These are phyloP conservation scores for Centropus bengalensis DNA, from an alignment of 2,113 vertebrate genomes.

Conservation along the genomic window DNA sequence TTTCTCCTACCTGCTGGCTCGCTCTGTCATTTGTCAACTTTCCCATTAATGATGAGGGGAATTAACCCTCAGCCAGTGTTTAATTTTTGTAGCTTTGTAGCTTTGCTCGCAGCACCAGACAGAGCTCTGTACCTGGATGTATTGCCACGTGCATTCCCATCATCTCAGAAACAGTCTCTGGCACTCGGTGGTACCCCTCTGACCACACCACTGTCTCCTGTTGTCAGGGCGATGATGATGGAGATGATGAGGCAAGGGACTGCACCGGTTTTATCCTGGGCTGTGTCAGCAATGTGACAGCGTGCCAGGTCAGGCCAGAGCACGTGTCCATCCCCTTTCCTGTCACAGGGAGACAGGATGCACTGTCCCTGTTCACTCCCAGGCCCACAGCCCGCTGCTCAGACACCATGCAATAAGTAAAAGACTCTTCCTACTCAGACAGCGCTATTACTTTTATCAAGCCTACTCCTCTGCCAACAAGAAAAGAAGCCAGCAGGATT, in stretches of 20 bases:
- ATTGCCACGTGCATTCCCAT: not conserved
- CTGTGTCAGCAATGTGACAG: accelerated
- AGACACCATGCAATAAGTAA: not conserved
- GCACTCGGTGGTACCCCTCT: not conserved
- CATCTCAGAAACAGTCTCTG: not conserved
- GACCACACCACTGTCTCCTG: not conserved
- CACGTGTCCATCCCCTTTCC: accelerated
- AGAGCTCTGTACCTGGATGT: not conserved
- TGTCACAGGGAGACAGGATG: not conserved
- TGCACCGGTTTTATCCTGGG: not conserved
- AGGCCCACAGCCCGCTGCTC: not conserved
- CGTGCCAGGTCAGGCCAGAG: not conserved
- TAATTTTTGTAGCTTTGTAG: not conserved
- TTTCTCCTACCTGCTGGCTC: not conserved
- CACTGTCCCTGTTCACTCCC: not conserved
- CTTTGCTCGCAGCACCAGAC: not conserved
- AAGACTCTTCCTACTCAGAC: not conserved
- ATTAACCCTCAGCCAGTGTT: not conserved
- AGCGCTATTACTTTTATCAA: not conserved
- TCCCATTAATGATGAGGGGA: not conserved
- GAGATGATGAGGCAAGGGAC: not conserved
- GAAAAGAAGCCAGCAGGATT: not conserved
- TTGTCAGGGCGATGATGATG: not conserved
- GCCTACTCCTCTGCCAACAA: not conserved
- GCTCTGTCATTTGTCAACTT: not conserved